These are phyloP conservation scores for Nomada fucata DNA, from an alignment of 2,888 invertebrate genomes.

Conservation along the genomic window DNA sequence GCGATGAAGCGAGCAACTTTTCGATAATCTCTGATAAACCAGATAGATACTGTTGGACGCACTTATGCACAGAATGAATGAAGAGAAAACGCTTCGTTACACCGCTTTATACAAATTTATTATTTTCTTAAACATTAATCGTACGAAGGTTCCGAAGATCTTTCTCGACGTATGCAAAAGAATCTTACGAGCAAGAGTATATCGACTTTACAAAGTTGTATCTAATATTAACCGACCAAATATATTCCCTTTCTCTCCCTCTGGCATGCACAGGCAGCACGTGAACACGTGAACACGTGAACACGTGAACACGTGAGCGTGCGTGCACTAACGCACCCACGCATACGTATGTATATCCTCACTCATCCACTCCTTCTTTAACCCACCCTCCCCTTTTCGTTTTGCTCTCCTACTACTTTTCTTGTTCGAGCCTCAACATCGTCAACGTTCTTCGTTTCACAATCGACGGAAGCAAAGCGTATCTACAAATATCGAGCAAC, in stretches of 20 bases:
- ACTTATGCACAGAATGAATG: constrained; percentile 32
- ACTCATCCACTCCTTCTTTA: background rate
- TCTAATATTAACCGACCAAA: constrained; percentile 66
- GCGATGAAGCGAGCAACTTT: constrained; percentile 2
- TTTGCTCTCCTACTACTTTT: background rate
- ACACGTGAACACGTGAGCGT: too few species aligned
- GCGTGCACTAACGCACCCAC: background rate
- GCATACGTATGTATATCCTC: constrained; percentile 9
- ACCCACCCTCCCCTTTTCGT: background rate
- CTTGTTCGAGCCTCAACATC: background rate
- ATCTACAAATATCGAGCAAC: too few species aligned
- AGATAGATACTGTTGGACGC: too few species aligned
- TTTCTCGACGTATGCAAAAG: constrained; percentile 78
- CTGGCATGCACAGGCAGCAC: background rate
- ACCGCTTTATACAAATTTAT: constrained; percentile 83
- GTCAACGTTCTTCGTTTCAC: background rate
- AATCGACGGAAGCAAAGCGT: background rate
- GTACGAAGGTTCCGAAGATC: constrained; percentile 59
- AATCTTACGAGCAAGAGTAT: constrained; percentile 78
- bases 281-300: too few species aligned
- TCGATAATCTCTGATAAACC: background rate
- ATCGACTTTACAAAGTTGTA: constrained; percentile 79
- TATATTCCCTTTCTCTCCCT: constrained; percentile 23
- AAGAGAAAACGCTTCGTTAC: constrained; percentile 69
- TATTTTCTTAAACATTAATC: constrained; percentile 79